Evolutionary conservation across 2,888 invertebrate genomes (phyloP).

Genomic region (Latrodectus elegans): DNA sequence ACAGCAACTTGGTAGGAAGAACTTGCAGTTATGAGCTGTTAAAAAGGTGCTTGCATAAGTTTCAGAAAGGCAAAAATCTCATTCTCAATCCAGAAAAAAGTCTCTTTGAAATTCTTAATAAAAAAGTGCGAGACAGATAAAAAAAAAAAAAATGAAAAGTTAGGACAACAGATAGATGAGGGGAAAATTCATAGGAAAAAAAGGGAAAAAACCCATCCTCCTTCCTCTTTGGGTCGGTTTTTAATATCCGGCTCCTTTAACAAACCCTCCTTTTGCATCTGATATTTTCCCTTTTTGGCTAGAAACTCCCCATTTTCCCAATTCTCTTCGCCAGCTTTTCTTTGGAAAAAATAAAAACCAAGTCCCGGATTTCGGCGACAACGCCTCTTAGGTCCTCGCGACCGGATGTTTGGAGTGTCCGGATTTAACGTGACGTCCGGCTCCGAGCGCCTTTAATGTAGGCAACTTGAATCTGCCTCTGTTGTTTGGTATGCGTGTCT

Average conservation of each 20-base stretch:
- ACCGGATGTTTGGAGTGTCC: conserved; percentile 34
- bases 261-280: conserved; percentile 44
- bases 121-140: conserved; percentile 35
- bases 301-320: conserved; percentile 11
- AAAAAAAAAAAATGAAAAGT: conserved; percentile 7
- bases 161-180: conserved; percentile 38
- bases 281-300: conserved; percentile 44
- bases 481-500: too few species aligned
- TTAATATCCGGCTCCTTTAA: conserved; percentile 65
- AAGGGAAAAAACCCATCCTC: not conserved
- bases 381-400: conserved; percentile 1
- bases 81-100: conserved; percentile 9
- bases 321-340: conserved; percentile 27
- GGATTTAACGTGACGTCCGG: conserved; percentile 23
- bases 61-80: conserved; percentile 23
- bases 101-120: conserved; percentile 49
- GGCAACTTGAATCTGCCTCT: not conserved
- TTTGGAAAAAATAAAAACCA: not conserved
- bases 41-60: conserved; percentile 47
- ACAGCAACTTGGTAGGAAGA: not conserved
- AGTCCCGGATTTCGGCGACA: conserved; percentile 22
- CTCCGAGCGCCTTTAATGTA: conserved; percentile 3
- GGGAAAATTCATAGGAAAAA: not conserved
- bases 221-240: conserved; percentile 26
- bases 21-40: conserved; percentile 12